Conservation (phyloP, 64 coral and sea anemone species). For the Porites australiensis region DNA sequence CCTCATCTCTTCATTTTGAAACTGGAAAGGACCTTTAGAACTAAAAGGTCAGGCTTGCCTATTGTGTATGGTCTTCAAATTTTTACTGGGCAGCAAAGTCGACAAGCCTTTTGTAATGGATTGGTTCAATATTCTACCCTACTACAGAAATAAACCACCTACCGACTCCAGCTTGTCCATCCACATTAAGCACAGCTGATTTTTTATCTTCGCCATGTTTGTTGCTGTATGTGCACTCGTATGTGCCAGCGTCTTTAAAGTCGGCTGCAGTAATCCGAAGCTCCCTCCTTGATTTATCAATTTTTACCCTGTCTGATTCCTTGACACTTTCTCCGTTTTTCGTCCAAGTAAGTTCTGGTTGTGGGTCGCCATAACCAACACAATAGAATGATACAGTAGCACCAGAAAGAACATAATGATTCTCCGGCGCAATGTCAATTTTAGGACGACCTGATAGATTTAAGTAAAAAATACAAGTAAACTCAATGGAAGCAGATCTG, state of each 20-base stretch:
- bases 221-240: constrained; percentile 26
- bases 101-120: no score
- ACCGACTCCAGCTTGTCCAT: constrained; percentile 19
- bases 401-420: constrained; percentile 71
- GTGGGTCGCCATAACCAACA: constrained; percentile 52
- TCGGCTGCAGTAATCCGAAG: constrained; percentile 6
- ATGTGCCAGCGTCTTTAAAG: constrained; percentile 3
- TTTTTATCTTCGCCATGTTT: neutral
- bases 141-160: neutral
- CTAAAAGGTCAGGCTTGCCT: no score
- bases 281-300: neutral
- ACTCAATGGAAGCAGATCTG: neutral
- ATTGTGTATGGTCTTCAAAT: no score
- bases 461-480: neutral
- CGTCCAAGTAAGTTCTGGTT: constrained; percentile 57
- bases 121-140: no score
- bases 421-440: constrained; percentile 55
- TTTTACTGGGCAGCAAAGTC: no score
- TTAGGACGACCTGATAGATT: constrained; percentile 48
- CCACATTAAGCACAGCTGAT: neutral
- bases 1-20: no score
- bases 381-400: constrained; percentile 74
- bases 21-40: no score
- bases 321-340: constrained; percentile 41
- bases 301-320: neutral